Conservation (phyloP, 2,888 invertebrate genomes). For the Plebejus argus region DNA sequence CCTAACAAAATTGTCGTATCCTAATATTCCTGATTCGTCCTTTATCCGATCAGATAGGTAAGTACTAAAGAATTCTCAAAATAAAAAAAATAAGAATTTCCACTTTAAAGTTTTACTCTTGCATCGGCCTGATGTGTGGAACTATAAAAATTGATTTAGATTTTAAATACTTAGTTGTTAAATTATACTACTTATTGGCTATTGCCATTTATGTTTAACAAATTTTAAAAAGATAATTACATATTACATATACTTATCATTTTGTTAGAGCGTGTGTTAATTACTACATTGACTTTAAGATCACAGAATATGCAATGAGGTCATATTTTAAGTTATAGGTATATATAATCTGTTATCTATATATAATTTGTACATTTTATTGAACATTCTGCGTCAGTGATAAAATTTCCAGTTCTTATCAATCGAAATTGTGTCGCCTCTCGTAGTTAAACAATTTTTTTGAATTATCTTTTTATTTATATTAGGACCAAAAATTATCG, state of each 20-base stretch:
- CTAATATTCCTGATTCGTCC: no score
- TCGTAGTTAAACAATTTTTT: neutral
- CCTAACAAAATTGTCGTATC: no score
- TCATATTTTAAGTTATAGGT: neutral
- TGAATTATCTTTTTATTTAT: neutral
- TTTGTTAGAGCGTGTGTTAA: neutral
- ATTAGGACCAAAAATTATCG: no score
- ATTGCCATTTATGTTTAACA: neutral
- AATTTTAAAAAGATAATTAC: neutral
- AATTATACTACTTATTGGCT: neutral
- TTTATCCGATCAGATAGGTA: no score
- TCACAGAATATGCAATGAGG: slow-evolving; percentile 9
- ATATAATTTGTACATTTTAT: slow-evolving; percentile 16
- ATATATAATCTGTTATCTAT: slow-evolving; percentile 24
- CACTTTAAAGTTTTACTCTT: no score
- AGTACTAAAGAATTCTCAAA: no score
- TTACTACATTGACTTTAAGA: neutral
- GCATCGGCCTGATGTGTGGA: no score
- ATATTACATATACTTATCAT: neutral
- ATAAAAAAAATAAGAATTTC: no score
- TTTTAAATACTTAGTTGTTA: no score
- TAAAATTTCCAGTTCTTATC: slow-evolving; percentile 1
- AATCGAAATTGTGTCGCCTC: slow-evolving; percentile 13
- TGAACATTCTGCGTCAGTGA: neutral
- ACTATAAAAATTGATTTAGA: no score